phyloP scores from a whole-genome alignment of 2,113 vertebrate species.

The Otis tarda region DNA sequence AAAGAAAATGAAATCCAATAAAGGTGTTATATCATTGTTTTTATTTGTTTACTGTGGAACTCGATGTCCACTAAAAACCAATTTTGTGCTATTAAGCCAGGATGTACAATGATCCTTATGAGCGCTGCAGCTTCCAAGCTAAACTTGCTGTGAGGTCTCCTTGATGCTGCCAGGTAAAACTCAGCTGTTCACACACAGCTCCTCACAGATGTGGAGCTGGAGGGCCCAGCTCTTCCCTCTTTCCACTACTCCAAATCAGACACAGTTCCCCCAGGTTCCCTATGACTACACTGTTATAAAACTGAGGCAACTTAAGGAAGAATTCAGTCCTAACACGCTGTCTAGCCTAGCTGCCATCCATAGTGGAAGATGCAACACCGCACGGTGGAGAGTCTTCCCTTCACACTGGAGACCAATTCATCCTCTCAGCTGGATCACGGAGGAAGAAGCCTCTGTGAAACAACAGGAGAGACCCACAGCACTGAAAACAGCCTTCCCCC shows the following conservation, averaged over 20 bases:
- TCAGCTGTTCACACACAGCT: not conserved
- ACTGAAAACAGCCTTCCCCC: not conserved
- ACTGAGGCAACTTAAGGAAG: not conserved
- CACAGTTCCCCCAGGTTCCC: not conserved
- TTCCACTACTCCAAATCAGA: not conserved
- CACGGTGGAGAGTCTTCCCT: not conserved
- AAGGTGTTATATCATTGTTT: not conserved
- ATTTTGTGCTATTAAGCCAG: not conserved
- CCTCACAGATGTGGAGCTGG: not conserved
- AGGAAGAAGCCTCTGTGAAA: not conserved
- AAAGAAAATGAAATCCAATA: not conserved
- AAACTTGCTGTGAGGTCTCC: not conserved
- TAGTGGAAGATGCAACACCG: not conserved
- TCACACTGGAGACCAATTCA: not conserved
- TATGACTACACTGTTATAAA: not conserved
- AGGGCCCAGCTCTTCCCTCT: not conserved
- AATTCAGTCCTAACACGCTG: not conserved
- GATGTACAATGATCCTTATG: not conserved
- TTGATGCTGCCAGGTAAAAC: not conserved
- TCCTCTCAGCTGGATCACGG: not conserved
- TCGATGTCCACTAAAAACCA: not conserved
- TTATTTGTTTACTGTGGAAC: not conserved
- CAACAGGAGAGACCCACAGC: not conserved
- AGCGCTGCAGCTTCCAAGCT: not conserved
- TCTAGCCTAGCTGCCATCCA: not conserved